A percentile compares a stretch with the other conserved stretches of the same genome.
These are phyloP conservation scores for Harlomillsia oculata DNA, from an alignment of 1,140 invertebrate species.

Conservation along the genomic window DNA sequence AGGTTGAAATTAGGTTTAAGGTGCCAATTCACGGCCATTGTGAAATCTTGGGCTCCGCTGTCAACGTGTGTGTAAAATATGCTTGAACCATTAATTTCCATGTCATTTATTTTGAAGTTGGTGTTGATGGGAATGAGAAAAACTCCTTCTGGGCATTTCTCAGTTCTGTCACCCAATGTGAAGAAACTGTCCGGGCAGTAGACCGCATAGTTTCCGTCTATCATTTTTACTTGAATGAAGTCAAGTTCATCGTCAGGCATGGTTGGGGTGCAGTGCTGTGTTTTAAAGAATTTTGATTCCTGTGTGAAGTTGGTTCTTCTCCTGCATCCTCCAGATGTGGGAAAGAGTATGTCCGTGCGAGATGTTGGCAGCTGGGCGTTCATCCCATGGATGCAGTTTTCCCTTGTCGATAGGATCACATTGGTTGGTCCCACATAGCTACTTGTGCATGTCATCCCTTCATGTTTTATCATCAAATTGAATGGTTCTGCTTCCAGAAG, in stretches of 20 bases:
- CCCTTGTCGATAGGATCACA: not conserved
- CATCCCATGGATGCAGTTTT: not conserved
- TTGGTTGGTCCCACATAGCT: not conserved
- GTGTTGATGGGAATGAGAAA: not conserved
- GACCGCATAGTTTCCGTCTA: not conserved
- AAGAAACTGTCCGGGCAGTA: not conserved
- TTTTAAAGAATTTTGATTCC: slow-evolving; percentile 3
- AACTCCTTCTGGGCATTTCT: not conserved
- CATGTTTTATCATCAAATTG: not conserved
- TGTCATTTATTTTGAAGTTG: slow-evolving; percentile 10
- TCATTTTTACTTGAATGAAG: slow-evolving; percentile 11
- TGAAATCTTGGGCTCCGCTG: not conserved
- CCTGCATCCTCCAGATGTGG: not conserved
- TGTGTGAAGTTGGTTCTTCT: not conserved
- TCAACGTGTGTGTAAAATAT: not conserved
- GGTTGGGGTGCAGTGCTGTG: not conserved
- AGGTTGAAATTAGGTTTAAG: not conserved
- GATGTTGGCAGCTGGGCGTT: not conserved
- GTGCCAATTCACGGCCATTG: no score
- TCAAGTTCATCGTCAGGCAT: not conserved
- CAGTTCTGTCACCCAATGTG: not conserved
- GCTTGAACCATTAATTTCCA: not conserved
- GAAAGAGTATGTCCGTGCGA: not conserved
- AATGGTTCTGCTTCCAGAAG: slow-evolving; percentile 6
- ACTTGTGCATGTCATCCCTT: not conserved